Evolutionary conservation across 1,140 invertebrate species (phyloP), one percentile per base, ranked within the genome.

Genomic region (Colletes gigas): DNA sequence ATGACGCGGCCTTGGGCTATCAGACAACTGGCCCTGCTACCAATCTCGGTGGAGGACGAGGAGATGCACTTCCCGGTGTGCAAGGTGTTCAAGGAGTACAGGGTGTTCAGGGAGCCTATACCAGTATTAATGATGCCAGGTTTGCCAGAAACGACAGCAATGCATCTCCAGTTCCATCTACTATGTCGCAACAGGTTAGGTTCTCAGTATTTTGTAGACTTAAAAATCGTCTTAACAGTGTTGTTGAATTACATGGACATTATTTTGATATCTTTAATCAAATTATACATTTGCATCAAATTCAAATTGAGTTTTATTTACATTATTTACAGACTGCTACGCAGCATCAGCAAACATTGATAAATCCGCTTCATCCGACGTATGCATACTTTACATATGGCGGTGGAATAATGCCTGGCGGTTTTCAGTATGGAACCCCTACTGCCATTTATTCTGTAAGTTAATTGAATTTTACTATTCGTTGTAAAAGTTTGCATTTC

Each of bases 61-160:
- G 96, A 90, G 94, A 94, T 79, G 93, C 94, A 44, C 91, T 97
- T 57, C 95, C 95, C 41, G 96, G 95, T 88, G 96, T 97, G 67
- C 92, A 93, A 85, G 91, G 91, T 39, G 92, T 93, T 63, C 92
- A 93, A 82, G 92, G 92, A 77, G 93, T 93, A 44, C 93, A 93
- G 83, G 85, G 90, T 15, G 93, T 93, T 70, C 93, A 93, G 71
- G 92, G 92, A 83, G 96, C 96, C 78, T 97, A 97, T 94, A 96
- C 96, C 87, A 96, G 95, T 94, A 94, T 94, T 93, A 94, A 94
- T 81, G 96, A 97, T 91, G 96, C 94, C 75, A 95, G 97, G 91
- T 96, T 97, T 91, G 94, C 96, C 65, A 94, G 97, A 88, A 96
- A 96, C 76, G 97, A 98, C 91, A 97, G 96, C 92, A 97, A 97